These are phyloP conservation scores for Acleris holmiana DNA, from an alignment of 2,888 invertebrate species.

Conservation along the genomic window DNA sequence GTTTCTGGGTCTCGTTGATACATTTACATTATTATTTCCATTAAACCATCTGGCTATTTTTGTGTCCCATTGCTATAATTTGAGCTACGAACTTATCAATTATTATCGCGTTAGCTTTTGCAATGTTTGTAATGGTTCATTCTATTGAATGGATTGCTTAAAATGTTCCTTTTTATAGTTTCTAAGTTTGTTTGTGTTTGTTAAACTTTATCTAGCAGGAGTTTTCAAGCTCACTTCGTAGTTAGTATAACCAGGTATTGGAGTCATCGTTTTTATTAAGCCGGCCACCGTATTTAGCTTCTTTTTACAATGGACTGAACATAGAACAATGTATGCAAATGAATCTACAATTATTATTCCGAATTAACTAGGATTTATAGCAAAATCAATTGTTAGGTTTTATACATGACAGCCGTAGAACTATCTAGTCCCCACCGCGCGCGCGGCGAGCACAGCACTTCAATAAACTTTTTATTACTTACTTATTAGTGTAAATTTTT, in stretches of 20 bases:
- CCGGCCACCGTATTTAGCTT: background rate
- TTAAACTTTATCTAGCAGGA: slow-evolving; percentile 11
- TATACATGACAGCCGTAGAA: slow-evolving; percentile 38
- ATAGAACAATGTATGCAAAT: slow-evolving; percentile 26
- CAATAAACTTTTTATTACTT: slow-evolving; percentile 40
- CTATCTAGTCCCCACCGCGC: slow-evolving; percentile 43
- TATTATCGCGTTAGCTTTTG: background rate
- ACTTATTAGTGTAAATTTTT: slow-evolving; percentile 45
- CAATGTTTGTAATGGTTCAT: slow-evolving; percentile 11
- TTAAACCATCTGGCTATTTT: too few species aligned
- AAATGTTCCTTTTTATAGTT: slow-evolving; percentile 32
- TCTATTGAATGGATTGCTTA: slow-evolving; percentile 6
- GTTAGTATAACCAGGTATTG: background rate
- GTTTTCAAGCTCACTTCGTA: slow-evolving; percentile 8
- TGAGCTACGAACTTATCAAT: too few species aligned
- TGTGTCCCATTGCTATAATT: too few species aligned
- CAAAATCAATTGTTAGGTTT: slow-evolving; percentile 26
- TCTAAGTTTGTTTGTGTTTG: slow-evolving; percentile 31
- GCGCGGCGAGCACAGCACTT: slow-evolving; percentile 38
- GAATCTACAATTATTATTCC: slow-evolving; percentile 26
- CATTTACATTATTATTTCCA: too few species aligned
- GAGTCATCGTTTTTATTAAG: slow-evolving; percentile 3
- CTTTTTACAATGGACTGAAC: slow-evolving; percentile 19
- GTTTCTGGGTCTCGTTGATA: too few species aligned
- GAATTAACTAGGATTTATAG: slow-evolving; percentile 33